Percentiles rank a stretch among this genome's conserved stretches.
Conservation (phyloP, 2,797 vertebrate species). For the Taenioides sp. region DNA sequence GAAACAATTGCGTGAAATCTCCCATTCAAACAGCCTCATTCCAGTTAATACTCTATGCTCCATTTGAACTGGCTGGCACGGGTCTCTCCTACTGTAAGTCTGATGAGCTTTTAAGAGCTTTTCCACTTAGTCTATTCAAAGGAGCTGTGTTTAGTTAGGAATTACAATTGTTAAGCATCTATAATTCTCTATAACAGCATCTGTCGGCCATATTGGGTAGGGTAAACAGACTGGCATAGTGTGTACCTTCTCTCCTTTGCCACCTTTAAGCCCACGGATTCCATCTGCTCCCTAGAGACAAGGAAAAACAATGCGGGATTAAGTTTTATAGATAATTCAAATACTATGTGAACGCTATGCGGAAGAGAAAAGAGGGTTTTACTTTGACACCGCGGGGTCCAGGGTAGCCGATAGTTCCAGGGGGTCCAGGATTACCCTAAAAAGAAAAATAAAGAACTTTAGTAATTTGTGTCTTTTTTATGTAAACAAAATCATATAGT, state of each 20-base stretch:
- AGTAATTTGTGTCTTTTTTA: background rate
- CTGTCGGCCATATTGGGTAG: conserved; percentile 25
- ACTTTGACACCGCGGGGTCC: conserved; percentile 98
- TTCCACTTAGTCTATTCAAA: conserved; percentile 42
- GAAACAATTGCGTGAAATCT: conserved; percentile 40
- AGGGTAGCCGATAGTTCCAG: conserved; percentile 95
- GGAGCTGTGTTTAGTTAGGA: conserved; percentile 35
- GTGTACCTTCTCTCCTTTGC: conserved; percentile 96
- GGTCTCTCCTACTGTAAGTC: conserved; percentile 38
- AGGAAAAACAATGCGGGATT: conserved; percentile 18
- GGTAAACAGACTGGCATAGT: background rate
- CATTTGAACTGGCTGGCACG: conserved; percentile 56
- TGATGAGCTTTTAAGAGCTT: conserved; percentile 42
- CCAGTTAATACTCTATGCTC: conserved; percentile 53
- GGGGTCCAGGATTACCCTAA: conserved; percentile 88
- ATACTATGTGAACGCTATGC: background rate
- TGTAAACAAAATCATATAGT: too few species aligned
- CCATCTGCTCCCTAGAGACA: conserved; percentile 90
- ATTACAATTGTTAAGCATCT: conserved; percentile 27
- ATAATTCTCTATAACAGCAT: conserved; percentile 34
- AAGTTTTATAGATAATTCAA: conserved; percentile 14
- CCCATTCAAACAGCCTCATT: conserved; percentile 48
- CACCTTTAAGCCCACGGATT: conserved; percentile 93
- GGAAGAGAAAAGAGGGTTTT: conserved; percentile 27
- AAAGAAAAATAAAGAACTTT: conserved; percentile 25